These are phyloP conservation scores for Meriones psammophilus DNA, from an alignment of 2,797 vertebrate species.

Conservation along the genomic window DNA sequence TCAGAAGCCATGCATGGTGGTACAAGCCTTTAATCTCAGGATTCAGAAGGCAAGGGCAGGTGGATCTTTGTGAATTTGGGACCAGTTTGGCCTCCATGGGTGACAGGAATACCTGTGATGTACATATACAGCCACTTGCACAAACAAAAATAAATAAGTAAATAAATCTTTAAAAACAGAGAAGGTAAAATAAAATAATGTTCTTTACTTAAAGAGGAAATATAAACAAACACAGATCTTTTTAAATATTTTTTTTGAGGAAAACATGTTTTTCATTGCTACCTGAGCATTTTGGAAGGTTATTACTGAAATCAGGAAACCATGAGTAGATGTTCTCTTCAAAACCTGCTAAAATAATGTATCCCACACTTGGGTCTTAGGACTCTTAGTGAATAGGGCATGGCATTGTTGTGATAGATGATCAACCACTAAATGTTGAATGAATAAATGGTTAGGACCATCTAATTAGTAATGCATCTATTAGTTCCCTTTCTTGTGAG, in stretches of 20 bases:
- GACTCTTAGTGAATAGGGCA: not conserved
- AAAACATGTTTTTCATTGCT: not conserved
- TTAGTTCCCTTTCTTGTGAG: not conserved
- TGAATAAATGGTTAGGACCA: not conserved
- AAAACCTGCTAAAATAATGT: not conserved
- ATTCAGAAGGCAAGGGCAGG: not conserved
- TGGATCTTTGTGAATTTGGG: not conserved
- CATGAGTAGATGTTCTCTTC: not conserved
- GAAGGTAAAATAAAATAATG: not conserved
- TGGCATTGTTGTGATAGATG: not conserved
- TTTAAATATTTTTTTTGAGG: not conserved
- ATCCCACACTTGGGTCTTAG: not conserved
- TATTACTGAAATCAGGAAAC: not conserved
- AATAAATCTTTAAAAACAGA: no score
- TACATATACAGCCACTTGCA: not conserved
- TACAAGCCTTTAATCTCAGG: not conserved
- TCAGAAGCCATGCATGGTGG: not conserved
- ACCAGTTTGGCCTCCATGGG: not conserved
- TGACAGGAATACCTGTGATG: not conserved
- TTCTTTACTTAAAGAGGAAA: not conserved
- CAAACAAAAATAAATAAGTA: not conserved
- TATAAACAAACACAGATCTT: not conserved
- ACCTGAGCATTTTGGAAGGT: not conserved
- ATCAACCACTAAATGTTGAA: conserved; percentile 52
- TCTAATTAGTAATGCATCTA: not conserved